Evolutionary conservation across 2,888 invertebrate genomes (phyloP).

Genomic region (Ptychoptera contaminata): DNA sequence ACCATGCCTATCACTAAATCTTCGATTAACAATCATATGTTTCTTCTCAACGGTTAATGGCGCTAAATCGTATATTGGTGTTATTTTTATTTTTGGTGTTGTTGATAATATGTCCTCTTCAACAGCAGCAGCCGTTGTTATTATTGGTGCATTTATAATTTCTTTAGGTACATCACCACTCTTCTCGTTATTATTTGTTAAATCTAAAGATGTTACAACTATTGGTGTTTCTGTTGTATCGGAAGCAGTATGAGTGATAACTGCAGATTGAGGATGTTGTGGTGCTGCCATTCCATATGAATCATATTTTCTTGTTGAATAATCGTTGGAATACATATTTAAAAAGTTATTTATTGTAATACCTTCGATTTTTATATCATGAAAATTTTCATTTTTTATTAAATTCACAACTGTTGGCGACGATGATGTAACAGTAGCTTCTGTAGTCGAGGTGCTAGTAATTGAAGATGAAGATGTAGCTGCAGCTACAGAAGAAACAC

Average conservation of each 20-base stretch:
- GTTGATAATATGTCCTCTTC: neutral
- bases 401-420: no score
- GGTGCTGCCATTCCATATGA: slow-evolving; percentile 1
- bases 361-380: no score
- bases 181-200: neutral
- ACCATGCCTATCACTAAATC: slow-evolving; percentile 4
- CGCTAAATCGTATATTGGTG: neutral
- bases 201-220: neutral
- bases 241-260: neutral
- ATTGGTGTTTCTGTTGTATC: neutral
- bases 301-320: neutral
- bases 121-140: no score
- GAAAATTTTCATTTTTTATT: no score
- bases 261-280: neutral
- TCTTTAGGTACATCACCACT: neutral
- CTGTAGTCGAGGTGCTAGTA: no score
- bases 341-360: neutral
- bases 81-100: neutral
- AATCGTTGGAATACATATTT: slow-evolving; percentile 5
- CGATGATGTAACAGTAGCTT: no score
- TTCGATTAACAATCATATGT: slow-evolving; percentile 7
- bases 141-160: neutral
- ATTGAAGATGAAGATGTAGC: no score
- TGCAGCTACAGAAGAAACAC: no score
- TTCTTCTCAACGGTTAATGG: slow-evolving; percentile 8